A percentile compares a stretch with the other conserved stretches of the same genome.
These are phyloP conservation scores for Forbesichthys papilliferus DNA, from an alignment of 2,113 vertebrate genomes.

Conservation along the genomic window DNA sequence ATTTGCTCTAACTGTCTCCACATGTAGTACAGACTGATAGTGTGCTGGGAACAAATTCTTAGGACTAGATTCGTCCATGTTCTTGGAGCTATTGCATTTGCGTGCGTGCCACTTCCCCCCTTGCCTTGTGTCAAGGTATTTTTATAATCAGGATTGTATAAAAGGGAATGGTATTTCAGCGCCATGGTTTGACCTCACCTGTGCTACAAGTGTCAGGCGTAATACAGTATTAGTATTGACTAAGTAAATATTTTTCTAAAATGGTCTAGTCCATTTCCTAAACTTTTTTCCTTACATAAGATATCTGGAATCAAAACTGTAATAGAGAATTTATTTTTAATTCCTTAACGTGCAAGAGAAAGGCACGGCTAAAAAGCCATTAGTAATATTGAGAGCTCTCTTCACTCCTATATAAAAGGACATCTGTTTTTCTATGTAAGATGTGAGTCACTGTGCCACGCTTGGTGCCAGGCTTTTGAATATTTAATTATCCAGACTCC, in stretches of 20 bases:
- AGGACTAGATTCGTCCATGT: neutral
- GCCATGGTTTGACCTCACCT: no score
- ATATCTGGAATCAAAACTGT: neutral
- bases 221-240: no score
- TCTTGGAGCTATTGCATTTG: neutral
- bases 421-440: constrained; percentile 28
- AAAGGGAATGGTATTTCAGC: no score
- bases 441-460: constrained; percentile 40
- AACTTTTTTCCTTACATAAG: neutral
- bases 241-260: neutral
- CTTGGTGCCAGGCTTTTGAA: constrained; percentile 51
- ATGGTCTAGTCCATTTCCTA: constrained; percentile 27
- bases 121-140: constrained; percentile 2
- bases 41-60: constrained; percentile 12
- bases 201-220: no score
- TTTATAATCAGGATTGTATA: neutral
- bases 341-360: constrained; percentile 30
- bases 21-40: constrained; percentile 16
- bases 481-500: constrained; percentile 49
- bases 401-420: neutral
- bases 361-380: constrained; percentile 29
- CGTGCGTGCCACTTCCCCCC: neutral
- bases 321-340: constrained; percentile 25
- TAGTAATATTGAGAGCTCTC: neutral
- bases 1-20: constrained; percentile 30